phyloP scores from a whole-genome alignment of 2,113 vertebrate genomes.

The Campylorhamphus procurvoides region DNA sequence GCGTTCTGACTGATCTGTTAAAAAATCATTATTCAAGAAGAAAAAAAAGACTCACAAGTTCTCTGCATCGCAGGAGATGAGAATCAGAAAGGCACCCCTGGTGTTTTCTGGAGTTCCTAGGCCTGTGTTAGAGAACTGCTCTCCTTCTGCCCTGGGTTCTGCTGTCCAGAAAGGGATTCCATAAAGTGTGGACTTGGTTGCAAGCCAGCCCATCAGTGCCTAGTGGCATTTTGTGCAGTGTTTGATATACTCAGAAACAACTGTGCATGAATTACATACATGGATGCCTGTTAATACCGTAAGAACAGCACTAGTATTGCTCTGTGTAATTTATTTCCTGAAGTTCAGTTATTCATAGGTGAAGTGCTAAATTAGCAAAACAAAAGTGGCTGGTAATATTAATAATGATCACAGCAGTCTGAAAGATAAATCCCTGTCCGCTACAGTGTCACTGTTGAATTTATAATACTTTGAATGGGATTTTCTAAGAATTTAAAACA shows the following conservation, averaged over 20 bases:
- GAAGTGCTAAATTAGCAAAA: slow-evolving; percentile 61
- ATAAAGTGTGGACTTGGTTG: background rate
- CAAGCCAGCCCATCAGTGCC: slow-evolving; percentile 9
- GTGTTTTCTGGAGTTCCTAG: background rate
- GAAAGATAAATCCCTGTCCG: slow-evolving; percentile 35
- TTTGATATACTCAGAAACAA: slow-evolving; percentile 3
- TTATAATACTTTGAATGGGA: background rate
- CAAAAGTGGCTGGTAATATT: slow-evolving; percentile 54
- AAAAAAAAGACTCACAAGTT: background rate
- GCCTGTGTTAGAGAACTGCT: background rate
- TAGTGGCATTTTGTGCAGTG: slow-evolving; percentile 29
- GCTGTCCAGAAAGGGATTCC: background rate
- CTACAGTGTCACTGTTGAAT: slow-evolving; percentile 20
- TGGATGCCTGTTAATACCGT: slow-evolving; percentile 46
- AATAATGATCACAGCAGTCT: slow-evolving; percentile 13
- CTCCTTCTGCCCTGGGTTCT: background rate
- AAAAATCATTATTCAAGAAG: background rate
- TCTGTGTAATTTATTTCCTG: slow-evolving; percentile 35
- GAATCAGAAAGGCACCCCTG: background rate
- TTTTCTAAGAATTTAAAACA: slow-evolving; percentile 4
- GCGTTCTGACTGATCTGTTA: background rate
- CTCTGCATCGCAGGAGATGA: background rate
- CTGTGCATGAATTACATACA: slow-evolving; percentile 35
- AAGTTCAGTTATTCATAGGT: slow-evolving; percentile 54
- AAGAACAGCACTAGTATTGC: slow-evolving; percentile 34